These are phyloP conservation scores for Capitella teleta DNA, from an alignment of 1,140 invertebrate species.

Conservation along the genomic window DNA sequence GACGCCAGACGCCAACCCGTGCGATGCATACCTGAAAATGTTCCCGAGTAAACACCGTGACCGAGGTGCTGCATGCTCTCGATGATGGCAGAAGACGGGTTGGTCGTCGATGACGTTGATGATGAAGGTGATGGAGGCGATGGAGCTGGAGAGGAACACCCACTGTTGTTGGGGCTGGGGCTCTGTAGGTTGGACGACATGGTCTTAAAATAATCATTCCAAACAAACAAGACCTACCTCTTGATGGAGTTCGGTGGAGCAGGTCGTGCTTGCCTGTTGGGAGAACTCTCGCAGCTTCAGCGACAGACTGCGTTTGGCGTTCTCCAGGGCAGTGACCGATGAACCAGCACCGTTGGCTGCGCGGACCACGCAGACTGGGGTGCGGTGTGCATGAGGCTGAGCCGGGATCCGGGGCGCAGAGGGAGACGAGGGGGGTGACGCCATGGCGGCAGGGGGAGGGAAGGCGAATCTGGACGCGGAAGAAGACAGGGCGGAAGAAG, in stretches of 20 bases:
- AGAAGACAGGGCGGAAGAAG: background rate
- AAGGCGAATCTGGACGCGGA: background rate
- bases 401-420: slow-evolving; percentile 1
- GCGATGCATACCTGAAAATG: slow-evolving; percentile 44
- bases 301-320: slow-evolving; percentile 79
- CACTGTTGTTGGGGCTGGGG: too few relatives aligned
- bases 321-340: slow-evolving; percentile 55
- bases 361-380: background rate
- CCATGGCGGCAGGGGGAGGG: slow-evolving; percentile 15
- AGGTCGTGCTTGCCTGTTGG: slow-evolving; percentile 28
- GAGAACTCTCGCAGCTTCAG: slow-evolving; percentile 82
- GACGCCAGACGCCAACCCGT: background rate
- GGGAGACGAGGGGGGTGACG: slow-evolving; percentile 15
- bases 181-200: too few relatives aligned
- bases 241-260: too few relatives aligned
- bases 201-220: background rate
- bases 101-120: slow-evolving; percentile 3
- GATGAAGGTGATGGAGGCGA: background rate
- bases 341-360: slow-evolving; percentile 9
- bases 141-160: background rate
- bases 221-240: background rate
- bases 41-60: slow-evolving; percentile 59
- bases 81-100: slow-evolving; percentile 55
- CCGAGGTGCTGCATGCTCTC: slow-evolving; percentile 87
- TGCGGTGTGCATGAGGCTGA: background rate